Percentiles rank a stretch among this genome's conserved stretches.
Conservation (phyloP, 2,888 invertebrate species). For the Brachypterus glaber region DNA sequence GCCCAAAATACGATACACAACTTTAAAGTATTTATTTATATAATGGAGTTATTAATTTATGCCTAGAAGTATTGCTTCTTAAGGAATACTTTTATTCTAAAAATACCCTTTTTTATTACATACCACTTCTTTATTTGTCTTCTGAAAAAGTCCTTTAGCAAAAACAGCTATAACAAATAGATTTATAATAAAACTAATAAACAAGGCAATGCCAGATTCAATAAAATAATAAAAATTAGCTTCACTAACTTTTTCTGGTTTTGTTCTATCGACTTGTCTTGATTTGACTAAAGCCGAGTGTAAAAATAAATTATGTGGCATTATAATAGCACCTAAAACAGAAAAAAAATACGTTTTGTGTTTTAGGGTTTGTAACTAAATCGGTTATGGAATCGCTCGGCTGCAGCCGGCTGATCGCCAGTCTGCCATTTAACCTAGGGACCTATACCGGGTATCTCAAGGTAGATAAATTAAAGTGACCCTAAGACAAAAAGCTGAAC, state of each 20-base stretch:
- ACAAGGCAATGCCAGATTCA: constrained; percentile 66
- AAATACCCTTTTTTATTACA: constrained; percentile 30
- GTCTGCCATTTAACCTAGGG: no score
- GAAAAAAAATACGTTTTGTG: no score
- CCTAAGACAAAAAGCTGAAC: no score
- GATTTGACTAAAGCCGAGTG: constrained; percentile 86
- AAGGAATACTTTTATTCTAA: constrained; percentile 9
- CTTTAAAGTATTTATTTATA: no score
- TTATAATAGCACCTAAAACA: constrained; percentile 72
- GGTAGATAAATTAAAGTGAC: no score
- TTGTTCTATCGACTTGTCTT: constrained; percentile 64
- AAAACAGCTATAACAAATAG: constrained; percentile 81
- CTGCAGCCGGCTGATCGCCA: no score
- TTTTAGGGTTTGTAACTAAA: no score
- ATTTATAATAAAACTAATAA: constrained; percentile 76
- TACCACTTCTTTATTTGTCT: constrained; percentile 59
- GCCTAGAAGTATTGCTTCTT: constrained; percentile 7
- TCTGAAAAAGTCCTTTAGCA: constrained; percentile 66
- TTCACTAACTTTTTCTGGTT: constrained; percentile 60
- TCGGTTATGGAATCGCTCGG: no score
- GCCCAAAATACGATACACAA: no score
- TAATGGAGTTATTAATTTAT: no score
- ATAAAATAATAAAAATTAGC: constrained; percentile 77
- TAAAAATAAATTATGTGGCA: constrained; percentile 85
- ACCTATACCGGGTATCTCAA: no score